Base-by-base conservation (phyloP, 2,113 vertebrate species). In the Mohoua ochrocephala region DNA sequence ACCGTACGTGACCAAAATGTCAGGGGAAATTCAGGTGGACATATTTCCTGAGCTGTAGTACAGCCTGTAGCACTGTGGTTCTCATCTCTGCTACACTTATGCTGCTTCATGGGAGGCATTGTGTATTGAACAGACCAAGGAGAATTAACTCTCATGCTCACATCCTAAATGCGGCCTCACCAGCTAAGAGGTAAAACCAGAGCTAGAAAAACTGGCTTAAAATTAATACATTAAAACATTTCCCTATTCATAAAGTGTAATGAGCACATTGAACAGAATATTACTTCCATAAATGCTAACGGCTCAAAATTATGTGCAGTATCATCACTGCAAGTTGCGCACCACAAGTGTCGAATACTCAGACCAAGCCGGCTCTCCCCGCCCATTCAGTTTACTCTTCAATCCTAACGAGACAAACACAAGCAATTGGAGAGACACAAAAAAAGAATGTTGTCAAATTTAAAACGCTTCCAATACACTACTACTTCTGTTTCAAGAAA, bases 41-140 rank as follows among this genome's bases (percentile, higher is more conserved):
- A 5, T 22, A 16, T 61, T 88, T 65, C 50, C 42, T 1, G 8
- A 69, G n/a, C 3, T 65, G 7, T 11, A 54, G 45, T 9, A 50
- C 33, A 85, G 49, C 33, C 65, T 60, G 24, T 28, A 35, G 35
- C 23, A 4, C 35, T n/a, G 14, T 42, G 53, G 22, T 37, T 23
- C 22, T 85, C 67, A 83, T 19, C 57, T 53, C 28, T 57, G 12
- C 53, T 63, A 28, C 7, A 17, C 19, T 79, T 49, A 6, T 0
- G 2, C 10, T 65, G 5, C 24, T 57, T 57, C 53, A 9, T 7
- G 8, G 13, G 13, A 84, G 19, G 10, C 37, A 59, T 0, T 3
- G 1, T 0, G 0, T 10, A 70, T 56, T 41, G 44, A 91, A 82
- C 2, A 12, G 8, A 37, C 5, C 49, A 64, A 28, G 8, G 35